Base-by-base conservation (phyloP, 2,113 vertebrate species). In the Ranitomeya imitator region DNA sequence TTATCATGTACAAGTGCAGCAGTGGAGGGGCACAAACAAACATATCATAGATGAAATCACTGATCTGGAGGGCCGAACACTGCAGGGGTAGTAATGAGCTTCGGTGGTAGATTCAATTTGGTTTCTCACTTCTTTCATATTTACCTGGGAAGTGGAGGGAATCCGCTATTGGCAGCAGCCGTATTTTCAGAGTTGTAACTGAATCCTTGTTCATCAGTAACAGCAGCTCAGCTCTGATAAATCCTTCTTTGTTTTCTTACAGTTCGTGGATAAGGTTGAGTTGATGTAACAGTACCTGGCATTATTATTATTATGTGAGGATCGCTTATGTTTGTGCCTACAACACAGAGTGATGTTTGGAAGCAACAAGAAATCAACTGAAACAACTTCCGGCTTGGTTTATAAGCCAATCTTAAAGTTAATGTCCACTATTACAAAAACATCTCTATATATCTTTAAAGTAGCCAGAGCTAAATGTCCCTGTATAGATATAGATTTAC, bases 181-280 rank as follows among this genome's bases (percentile, higher is more conserved):
- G 3, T 12, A 45, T 83, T 67, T 65, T 54, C 60, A 63, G 60
- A 11, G 79, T 8, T 83, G 81, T 65, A 83, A 83, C 45, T 7
- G 13, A 51, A 83, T 83, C 81, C 37, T 12, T 18, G 37, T 12
- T 13, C 11, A 45, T 23, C 31, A 51, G 57, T 83, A 63, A 23
- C n/a, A 45, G 4, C 54, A 76, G 16, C 31, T 85, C 55, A 45
- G 16, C 54, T 21, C 14, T 74, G 54, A 23, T 55, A 76, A 74
- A 85, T 16, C 9, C 67, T 45, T 76, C 69, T 55, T 85, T 51
- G 19, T 85, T 5, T 67, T 18, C 14, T 85, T 85, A 74, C 54
- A 60, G 73, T 26, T n/a, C 31, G 19, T 85, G 19, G 26, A 85
- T 85, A 21, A 10, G n/a, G 26, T 76, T 76, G 37, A 85, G 37